Evolutionary conservation across 2,797 vertebrate species (phyloP).

Genomic region (Squalus acanthias): DNA sequence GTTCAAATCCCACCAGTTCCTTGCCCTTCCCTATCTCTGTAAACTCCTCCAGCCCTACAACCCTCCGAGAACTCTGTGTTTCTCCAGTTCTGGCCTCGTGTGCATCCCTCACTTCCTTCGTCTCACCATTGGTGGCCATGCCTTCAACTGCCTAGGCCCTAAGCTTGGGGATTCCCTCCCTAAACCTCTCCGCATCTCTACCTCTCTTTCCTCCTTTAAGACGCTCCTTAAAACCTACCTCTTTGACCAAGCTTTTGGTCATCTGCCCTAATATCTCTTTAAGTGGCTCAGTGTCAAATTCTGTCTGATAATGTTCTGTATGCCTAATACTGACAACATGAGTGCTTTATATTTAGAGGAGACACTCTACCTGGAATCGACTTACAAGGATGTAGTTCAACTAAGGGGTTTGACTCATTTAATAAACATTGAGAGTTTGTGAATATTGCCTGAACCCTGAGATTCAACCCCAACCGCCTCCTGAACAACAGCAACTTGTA

Average conservation of each 20-base stretch:
- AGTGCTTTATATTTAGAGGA: neutral
- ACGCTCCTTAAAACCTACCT: neutral
- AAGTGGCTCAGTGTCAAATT: neutral
- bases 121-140: neutral
- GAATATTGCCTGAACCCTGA: neutral
- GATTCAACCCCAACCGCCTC: neutral
- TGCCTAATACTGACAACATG: neutral
- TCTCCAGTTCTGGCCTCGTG: neutral
- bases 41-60: neutral
- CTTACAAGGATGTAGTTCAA: neutral
- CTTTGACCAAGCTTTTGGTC: neutral
- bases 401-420: neutral
- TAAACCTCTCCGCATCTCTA: neutral
- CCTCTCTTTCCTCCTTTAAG: neutral
- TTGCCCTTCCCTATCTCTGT: neutral
- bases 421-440: neutral
- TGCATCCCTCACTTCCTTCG: neutral
- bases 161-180: neutral
- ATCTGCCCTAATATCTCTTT: neutral
- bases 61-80: neutral
- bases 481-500: neutral
- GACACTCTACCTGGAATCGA: neutral
- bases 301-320: neutral
- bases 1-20: neutral
- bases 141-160: neutral